Evolutionary conservation across 2,113 vertebrate genomes (phyloP), one percentile per base, ranked within the genome.

Genomic region (Corythornis cristatus): DNA sequence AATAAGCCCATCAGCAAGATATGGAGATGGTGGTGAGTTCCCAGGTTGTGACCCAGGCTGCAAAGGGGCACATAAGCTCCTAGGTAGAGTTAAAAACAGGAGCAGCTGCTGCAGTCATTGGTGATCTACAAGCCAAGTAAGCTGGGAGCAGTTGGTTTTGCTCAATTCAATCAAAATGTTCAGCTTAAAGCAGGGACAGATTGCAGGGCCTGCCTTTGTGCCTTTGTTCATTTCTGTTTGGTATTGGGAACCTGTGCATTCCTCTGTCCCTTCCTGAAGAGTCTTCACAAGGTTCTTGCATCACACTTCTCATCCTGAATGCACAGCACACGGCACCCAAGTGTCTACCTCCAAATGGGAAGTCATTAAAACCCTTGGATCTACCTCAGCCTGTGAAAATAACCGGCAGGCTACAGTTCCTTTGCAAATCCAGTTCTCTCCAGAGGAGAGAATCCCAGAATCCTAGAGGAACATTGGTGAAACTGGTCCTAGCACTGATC

Each of bases 261-360:
- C 62, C 62, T 11, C 25, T 18, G 35, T 28, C 35, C 60, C 37
- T 40, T 18, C 60, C 22, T 48, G 18, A 88, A 86, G n/a, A 88
- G 23, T 20, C 51, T 93, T 53, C 22, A 74, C 60, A 17, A 60
- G 37, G 53, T 53, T 89, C 87, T 93, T 93, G 82, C 93, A 89
- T 91, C 84, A 95, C 57, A 33, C 62, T 48, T 61, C 58, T 85
- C 35, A 50, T 42, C 62, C 78, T 75, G 54, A 91, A 51, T 57
- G 35, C 57, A 67, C 7, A 48, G 26, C 6, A 12, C 40, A 45
- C 0, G 33, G 84, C 1, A 4, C 33, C 93, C 1, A 0, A 60
- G 61, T 3, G 89, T 93, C 94, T 85, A 7, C 58, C n/a, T 85
- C 62, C 71, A 84, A 89, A 85, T 58, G 78, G 37, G 62, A 95